phyloP scores from a whole-genome alignment of 2,113 vertebrate species.

The Cairina moschata region DNA sequence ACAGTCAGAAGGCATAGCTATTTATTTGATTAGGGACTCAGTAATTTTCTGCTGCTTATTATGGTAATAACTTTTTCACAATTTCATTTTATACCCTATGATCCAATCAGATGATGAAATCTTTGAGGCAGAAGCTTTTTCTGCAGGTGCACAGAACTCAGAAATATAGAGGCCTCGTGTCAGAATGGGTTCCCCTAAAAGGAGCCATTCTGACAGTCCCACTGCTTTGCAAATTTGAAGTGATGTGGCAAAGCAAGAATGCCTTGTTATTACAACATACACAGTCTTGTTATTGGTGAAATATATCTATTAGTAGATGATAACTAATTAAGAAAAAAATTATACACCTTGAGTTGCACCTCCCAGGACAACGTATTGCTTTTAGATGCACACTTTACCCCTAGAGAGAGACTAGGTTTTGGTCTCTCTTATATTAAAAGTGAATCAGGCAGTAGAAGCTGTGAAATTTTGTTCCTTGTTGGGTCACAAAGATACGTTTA shows the following conservation, averaged over 20 bases:
- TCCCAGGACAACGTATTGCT: neutral
- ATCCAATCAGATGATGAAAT: neutral
- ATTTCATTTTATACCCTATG: neutral
- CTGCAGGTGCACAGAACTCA: neutral
- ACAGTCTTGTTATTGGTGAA: neutral
- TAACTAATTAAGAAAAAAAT: neutral
- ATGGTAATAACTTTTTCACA: neutral
- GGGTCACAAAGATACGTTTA: neutral
- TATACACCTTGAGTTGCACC: neutral
- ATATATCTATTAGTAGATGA: neutral
- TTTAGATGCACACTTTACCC: neutral
- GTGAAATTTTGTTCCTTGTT: neutral
- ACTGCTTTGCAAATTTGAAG: neutral
- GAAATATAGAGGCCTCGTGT: neutral
- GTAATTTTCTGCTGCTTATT: neutral
- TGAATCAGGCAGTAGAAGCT: neutral
- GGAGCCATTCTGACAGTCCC: neutral
- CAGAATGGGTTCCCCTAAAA: neutral
- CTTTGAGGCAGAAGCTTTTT: neutral
- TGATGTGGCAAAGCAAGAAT: neutral
- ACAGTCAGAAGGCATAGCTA: neutral
- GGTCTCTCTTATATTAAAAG: neutral
- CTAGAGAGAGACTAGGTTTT: neutral
- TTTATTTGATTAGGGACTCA: conserved; percentile 5
- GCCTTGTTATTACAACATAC: neutral